Conservation (phyloP, 1,140 invertebrate genomes). For the Anastatus disparis region DNA sequence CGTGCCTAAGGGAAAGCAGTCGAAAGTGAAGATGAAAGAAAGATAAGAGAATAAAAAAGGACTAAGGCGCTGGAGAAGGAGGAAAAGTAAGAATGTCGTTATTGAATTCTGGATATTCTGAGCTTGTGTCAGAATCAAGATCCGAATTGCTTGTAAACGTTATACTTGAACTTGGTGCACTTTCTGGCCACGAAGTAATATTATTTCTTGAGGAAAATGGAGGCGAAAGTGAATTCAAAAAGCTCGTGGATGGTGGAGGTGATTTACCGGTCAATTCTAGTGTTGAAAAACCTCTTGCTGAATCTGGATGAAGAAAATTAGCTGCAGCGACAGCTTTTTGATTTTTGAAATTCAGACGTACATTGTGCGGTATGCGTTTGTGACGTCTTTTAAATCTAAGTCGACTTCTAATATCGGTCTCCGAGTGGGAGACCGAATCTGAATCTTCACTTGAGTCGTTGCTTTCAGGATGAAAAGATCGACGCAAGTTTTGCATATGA, state of each 20-base stretch:
- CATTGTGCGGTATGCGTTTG: conserved; percentile 54
- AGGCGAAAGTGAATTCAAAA: conserved; percentile 62
- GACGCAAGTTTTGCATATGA: conserved; percentile 52
- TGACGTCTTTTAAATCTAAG: conserved; percentile 56
- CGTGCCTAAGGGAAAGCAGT: too few relatives aligned
- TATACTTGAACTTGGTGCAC: conserved; percentile 61
- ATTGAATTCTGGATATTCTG: conserved; percentile 65
- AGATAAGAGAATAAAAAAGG: too few relatives aligned
- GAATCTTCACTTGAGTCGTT: conserved; percentile 64
- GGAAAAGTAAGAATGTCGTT: conserved; percentile 61
- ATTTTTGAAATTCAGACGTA: conserved; percentile 58
- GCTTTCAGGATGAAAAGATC: conserved; percentile 58
- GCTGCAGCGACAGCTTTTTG: conserved; percentile 42
- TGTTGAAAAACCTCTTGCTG: conserved; percentile 52
- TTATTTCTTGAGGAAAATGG: conserved; percentile 62
- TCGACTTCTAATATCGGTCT: conserved; percentile 61
- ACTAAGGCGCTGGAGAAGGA: conserved; percentile 61
- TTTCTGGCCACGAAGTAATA: conserved; percentile 61
- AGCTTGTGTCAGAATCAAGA: conserved; percentile 62
- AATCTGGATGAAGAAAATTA: conserved; percentile 55
- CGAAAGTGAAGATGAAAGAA: too few relatives aligned
- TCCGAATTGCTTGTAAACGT: conserved; percentile 65
- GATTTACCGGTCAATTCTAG: conserved; percentile 60
- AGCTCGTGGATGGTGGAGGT: conserved; percentile 63
- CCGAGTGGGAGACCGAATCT: conserved; percentile 63